phyloP scores from a whole-genome alignment of 2,888 invertebrate genomes.

The Catotricha subobsoleta region DNA sequence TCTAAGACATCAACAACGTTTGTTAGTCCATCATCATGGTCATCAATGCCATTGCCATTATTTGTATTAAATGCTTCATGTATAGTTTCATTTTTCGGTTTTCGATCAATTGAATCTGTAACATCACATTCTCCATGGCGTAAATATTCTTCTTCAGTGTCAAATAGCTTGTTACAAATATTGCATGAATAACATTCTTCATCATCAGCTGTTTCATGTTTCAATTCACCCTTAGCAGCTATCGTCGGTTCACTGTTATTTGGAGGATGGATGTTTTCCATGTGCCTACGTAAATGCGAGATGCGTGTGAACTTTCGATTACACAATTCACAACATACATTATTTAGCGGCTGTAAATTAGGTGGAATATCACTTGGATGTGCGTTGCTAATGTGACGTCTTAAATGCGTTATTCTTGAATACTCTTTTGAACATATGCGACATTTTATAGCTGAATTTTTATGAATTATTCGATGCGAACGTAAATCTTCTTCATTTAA shows the following conservation, averaged over 20 bases:
- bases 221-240: conserved; percentile 21
- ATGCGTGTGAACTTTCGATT: conserved; percentile 30
- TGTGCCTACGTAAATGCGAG: conserved; percentile 32
- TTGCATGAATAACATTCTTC: background rate
- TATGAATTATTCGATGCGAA: conserved; percentile 12
- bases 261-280: no score
- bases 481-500: conserved; percentile 13
- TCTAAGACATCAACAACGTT: no score
- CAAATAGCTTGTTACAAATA: conserved; percentile 1
- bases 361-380: conserved; percentile 17
- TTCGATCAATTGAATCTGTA: background rate
- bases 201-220: conserved; percentile 16
- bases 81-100: no score
- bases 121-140: background rate
- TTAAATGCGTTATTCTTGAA: conserved; percentile 27
- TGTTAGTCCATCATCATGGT: no score
- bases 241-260: no score
- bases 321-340: conserved; percentile 26
- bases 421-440: conserved; percentile 30
- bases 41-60: no score
- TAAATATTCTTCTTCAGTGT: background rate
- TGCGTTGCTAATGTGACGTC: conserved; percentile 23
- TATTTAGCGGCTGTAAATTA: background rate
- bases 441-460: conserved; percentile 20
- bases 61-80: no score